Percentiles rank a stretch among this genome's conserved stretches.
These are phyloP conservation scores for Misgurnus anguillicaudatus DNA, from an alignment of 2,113 vertebrate species.

Conservation along the genomic window DNA sequence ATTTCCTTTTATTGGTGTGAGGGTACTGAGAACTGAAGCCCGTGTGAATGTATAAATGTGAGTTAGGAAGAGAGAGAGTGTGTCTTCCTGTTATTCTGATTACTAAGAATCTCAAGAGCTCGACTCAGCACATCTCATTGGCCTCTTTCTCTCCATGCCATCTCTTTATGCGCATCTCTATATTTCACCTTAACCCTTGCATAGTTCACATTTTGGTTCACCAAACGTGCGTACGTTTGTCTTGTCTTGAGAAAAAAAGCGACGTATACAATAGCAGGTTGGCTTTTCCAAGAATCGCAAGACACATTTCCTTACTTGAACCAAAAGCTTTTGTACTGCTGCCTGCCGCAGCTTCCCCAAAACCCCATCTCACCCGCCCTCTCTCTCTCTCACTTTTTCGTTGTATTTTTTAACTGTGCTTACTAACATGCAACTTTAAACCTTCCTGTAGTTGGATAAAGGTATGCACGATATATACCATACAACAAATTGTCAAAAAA, in stretches of 20 bases:
- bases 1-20: slow-evolving; percentile 46
- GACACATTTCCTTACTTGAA: slow-evolving; percentile 69
- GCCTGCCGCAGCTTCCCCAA: slow-evolving; percentile 63
- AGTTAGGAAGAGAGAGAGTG: slow-evolving; percentile 23
- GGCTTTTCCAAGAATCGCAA: slow-evolving; percentile 71
- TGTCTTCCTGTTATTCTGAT: slow-evolving; percentile 78
- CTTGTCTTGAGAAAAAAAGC: neutral
- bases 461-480: too few relatives aligned
- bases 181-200: too few relatives aligned
- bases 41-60: slow-evolving; percentile 31
- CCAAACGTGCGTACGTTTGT: neutral
- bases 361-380: slow-evolving; percentile 28
- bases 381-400: slow-evolving; percentile 24
- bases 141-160: slow-evolving; percentile 65
- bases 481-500: too few relatives aligned
- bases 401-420: neutral
- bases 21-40: slow-evolving; percentile 41
- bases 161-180: neutral
- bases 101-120: slow-evolving; percentile 71
- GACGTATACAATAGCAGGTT: slow-evolving; percentile 39
- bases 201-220: too few relatives aligned
- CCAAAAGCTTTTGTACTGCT: slow-evolving; percentile 61
- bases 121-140: slow-evolving; percentile 70
- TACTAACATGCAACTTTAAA: neutral
- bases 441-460: too few relatives aligned